A percentile compares a stretch with the other conserved stretches of the same genome.
Conservation (phyloP, 2,888 invertebrate species). For the Sphaerophoria taeniata region DNA sequence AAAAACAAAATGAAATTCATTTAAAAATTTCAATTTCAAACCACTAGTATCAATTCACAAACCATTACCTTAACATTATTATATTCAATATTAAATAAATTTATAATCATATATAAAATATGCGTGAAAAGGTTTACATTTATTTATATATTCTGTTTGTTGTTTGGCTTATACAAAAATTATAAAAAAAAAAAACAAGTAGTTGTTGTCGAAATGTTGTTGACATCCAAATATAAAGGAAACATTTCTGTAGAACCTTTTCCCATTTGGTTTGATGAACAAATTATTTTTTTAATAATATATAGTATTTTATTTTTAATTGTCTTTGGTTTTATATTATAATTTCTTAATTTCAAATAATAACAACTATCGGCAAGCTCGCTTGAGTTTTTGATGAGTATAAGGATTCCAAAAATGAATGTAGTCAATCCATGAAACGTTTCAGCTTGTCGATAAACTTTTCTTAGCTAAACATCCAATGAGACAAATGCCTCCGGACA, state of each 20-base stretch:
- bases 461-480: no score
- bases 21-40: slow-evolving; percentile 39
- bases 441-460: no score
- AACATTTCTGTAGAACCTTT: slow-evolving; percentile 24
- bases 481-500: no score
- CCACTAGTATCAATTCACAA: slow-evolving; percentile 37
- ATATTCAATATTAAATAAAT: not conserved
- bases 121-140: slow-evolving; percentile 40
- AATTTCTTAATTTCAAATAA: no score
- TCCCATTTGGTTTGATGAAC: not conserved
- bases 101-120: slow-evolving; percentile 18
- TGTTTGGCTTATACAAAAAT: slow-evolving; percentile 54
- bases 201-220: slow-evolving; percentile 17
- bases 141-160: slow-evolving; percentile 16
- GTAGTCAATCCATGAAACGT: no score
- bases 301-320: not conserved
- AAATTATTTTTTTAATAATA: not conserved
- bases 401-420: no score
- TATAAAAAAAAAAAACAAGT: not conserved
- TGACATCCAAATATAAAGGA: slow-evolving; percentile 13
- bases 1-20: slow-evolving; percentile 32
- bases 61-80: slow-evolving; percentile 11
- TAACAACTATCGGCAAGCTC: no score
- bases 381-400: no score
- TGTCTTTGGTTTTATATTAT: not conserved